phyloP scores from a whole-genome alignment of 2,113 vertebrate genomes.

The Xenopus laevis region DNA sequence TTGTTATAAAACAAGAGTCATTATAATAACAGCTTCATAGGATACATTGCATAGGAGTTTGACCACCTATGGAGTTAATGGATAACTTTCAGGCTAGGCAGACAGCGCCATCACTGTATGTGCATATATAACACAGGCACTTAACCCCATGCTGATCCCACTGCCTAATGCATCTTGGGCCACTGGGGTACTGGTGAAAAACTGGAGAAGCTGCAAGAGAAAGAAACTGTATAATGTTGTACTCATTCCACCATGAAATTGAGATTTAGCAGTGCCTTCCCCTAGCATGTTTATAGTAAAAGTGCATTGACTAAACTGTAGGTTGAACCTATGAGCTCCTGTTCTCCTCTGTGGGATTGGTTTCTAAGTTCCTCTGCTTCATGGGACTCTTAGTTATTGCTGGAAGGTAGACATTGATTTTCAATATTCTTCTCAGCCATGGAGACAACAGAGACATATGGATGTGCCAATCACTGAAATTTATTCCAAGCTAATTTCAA shows the following conservation, averaged over 20 bases:
- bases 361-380: too few relatives aligned
- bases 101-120: conserved; percentile 27
- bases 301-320: too few relatives aligned
- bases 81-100: conserved; percentile 21
- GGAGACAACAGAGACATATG: too few relatives aligned
- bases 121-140: background rate
- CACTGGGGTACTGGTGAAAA: background rate
- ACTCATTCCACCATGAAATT: background rate
- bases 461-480: too few relatives aligned
- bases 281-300: background rate
- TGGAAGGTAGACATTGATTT: too few relatives aligned
- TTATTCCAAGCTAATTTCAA: too few relatives aligned
- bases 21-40: background rate
- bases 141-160: background rate
- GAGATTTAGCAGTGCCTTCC: background rate
- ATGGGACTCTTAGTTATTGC: too few relatives aligned
- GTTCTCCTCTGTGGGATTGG: too few relatives aligned
- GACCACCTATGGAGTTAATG: background rate
- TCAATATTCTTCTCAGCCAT: too few relatives aligned
- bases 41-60: background rate
- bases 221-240: background rate
- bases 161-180: background rate
- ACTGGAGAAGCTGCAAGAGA: background rate
- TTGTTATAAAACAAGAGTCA: background rate
- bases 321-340: too few relatives aligned